Conservation (phyloP, 1,140 invertebrate species). For the Arion vulgaris region DNA sequence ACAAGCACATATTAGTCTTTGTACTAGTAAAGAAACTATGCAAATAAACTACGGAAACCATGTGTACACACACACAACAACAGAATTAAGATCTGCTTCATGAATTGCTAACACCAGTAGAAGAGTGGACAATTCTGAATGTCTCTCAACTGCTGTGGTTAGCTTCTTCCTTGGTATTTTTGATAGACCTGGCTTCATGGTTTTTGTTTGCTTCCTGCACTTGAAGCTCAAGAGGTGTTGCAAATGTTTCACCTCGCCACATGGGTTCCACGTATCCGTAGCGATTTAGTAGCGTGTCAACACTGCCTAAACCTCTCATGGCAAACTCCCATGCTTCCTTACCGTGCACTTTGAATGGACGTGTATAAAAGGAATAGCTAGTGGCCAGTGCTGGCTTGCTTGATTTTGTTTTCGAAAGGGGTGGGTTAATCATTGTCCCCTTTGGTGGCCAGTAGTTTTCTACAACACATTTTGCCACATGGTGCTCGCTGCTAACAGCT, state of each 20-base stretch:
- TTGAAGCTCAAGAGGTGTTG: background rate
- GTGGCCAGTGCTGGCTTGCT: background rate
- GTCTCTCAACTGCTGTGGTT: background rate
- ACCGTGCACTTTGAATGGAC: slow-evolving; percentile 58
- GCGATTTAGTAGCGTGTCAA: slow-evolving; percentile 60
- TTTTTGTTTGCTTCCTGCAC: background rate
- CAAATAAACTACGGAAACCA: no score
- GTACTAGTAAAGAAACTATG: no score
- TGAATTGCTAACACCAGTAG: no score
- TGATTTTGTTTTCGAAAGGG: background rate
- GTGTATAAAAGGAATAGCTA: slow-evolving; percentile 35
- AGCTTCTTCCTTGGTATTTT: background rate
- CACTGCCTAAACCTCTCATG: slow-evolving; percentile 59
- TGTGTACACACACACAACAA: no score
- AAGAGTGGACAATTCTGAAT: background rate
- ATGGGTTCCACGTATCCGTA: slow-evolving; percentile 50
- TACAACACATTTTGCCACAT: background rate
- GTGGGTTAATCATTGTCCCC: slow-evolving; percentile 15
- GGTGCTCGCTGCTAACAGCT: background rate
- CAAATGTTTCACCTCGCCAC: background rate
- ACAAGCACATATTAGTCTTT: no score
- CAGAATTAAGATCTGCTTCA: no score
- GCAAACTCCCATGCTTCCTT: slow-evolving; percentile 64
- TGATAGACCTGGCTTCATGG: background rate
- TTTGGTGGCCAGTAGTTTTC: slow-evolving; percentile 14